These are phyloP conservation scores for Serinus canaria DNA, from an alignment of 2,113 vertebrate genomes.

Conservation along the genomic window DNA sequence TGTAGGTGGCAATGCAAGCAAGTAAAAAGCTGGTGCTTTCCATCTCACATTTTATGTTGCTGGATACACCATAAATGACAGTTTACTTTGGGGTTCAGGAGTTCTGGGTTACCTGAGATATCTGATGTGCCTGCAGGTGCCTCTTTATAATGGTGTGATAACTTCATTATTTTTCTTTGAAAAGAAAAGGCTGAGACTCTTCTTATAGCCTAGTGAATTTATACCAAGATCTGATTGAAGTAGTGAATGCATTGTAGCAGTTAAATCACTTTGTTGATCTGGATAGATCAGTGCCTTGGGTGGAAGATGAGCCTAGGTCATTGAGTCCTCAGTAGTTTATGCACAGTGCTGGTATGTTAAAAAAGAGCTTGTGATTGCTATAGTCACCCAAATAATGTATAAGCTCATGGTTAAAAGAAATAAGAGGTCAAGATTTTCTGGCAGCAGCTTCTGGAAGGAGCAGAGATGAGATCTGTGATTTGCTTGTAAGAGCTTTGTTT, in stretches of 20 bases:
- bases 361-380: neutral
- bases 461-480: neutral
- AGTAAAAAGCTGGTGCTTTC: neutral
- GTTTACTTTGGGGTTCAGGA: neutral
- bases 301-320: neutral
- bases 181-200: neutral
- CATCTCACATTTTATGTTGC: neutral
- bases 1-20: neutral
- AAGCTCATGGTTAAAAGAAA: neutral
- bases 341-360: neutral
- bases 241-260: neutral
- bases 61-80: neutral
- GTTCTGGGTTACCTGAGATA: neutral
- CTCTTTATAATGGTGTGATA: neutral
- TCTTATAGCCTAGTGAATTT: neutral
- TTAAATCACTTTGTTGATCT: neutral
- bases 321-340: neutral
- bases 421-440: neutral
- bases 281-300: neutral
- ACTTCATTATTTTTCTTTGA: neutral
- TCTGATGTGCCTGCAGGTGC: fast-evolving
- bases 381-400: neutral
- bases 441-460: neutral
- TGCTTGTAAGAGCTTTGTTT: neutral
- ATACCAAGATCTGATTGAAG: neutral